A percentile compares a stretch with the other conserved stretches of the same genome.
phyloP scores from a whole-genome alignment of 2,888 invertebrate genomes.

The Archips xylosteana region DNA sequence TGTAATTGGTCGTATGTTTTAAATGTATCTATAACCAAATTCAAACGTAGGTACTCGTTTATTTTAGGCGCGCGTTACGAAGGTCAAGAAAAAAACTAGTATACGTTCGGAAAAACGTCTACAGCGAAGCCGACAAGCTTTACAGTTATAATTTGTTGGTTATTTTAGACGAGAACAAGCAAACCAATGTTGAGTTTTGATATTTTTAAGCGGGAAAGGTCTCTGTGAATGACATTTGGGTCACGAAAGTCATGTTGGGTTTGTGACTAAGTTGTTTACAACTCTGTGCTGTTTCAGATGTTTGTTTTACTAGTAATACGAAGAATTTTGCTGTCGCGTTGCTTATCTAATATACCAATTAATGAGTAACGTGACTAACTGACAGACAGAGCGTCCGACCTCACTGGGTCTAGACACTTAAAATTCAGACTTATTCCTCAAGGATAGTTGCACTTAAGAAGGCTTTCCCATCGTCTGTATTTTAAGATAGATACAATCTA shows the following conservation, averaged over 20 bases:
- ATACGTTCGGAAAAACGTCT: not conserved
- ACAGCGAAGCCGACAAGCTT: not conserved
- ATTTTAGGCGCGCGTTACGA: not conserved
- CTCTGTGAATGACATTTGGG: not conserved
- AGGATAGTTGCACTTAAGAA: too few species aligned
- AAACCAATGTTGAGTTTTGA: not conserved
- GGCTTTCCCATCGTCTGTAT: too few species aligned
- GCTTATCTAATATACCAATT: too few species aligned
- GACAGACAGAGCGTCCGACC: too few species aligned
- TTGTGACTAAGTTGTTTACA: constrained; percentile 5
- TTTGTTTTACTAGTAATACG: not conserved
- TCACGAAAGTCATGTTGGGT: not conserved
- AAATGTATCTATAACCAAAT: not conserved
- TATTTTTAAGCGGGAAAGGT: not conserved
- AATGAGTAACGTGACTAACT: too few species aligned
- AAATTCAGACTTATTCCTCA: too few species aligned
- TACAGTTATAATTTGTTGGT: not conserved
- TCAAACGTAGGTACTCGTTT: not conserved
- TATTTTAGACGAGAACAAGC: constrained; percentile 1
- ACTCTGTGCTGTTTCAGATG: not conserved
- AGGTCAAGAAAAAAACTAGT: constrained; percentile 6
- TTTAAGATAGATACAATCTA: too few species aligned
- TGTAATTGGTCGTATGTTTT: not conserved
- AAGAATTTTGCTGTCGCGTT: not conserved
- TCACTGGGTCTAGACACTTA: too few species aligned